Conservation (phyloP, 2,888 invertebrate genomes). For the Volucella inanis region DNA sequence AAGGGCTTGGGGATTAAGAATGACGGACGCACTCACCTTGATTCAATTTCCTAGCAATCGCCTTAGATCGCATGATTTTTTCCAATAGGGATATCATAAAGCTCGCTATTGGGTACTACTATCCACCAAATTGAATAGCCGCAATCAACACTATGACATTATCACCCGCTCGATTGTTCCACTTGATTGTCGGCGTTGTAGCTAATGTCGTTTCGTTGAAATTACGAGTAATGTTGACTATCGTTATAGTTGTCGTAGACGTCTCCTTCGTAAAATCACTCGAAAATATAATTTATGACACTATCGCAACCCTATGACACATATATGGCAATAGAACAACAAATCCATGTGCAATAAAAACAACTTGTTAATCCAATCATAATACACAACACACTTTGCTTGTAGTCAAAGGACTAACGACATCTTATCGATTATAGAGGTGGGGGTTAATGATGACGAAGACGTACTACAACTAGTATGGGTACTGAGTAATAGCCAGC, state of each 20-base stretch:
- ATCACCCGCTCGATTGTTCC: conserved; percentile 43
- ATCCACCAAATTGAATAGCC: conserved; percentile 24
- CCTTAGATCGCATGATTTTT: conserved; percentile 83
- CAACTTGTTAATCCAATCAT: conserved; percentile 68
- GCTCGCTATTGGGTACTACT: conserved; percentile 49
- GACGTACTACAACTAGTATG: neutral
- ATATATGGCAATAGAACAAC: conserved; percentile 24
- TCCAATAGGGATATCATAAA: conserved; percentile 80
- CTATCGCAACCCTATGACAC: conserved; percentile 54
- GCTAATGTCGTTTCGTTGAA: too few species aligned
- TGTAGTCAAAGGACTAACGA: conserved; percentile 64
- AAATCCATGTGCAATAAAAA: conserved; percentile 49
- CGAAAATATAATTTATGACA: conserved; percentile 51
- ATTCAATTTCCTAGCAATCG: conserved; percentile 82
- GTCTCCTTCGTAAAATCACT: conserved; percentile 4
- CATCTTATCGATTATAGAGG: conserved; percentile 66
- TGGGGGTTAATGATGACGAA: conserved; percentile 9
- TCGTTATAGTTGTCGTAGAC: neutral
- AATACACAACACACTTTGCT: conserved; percentile 31
- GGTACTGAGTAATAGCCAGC: neutral
- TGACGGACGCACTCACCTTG: conserved; percentile 78
- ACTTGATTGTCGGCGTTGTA: conserved; percentile 17
- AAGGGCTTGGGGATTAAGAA: too few species aligned
- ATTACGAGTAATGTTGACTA: too few species aligned
- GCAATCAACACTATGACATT: conserved; percentile 41